Conservation (phyloP, 2,113 vertebrate species). For the Lagopus leucura region DNA sequence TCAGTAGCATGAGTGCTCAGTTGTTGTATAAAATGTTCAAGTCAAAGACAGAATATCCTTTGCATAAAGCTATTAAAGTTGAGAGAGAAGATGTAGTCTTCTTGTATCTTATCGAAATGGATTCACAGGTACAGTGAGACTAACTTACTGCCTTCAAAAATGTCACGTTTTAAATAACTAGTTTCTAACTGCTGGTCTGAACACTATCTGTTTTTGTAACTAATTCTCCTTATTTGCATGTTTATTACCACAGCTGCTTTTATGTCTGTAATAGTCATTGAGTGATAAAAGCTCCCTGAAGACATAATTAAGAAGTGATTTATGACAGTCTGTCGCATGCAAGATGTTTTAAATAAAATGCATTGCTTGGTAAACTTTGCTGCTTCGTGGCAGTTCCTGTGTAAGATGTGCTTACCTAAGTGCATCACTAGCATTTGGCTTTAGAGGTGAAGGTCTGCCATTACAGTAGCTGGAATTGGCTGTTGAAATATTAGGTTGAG, state of each 20-base stretch:
- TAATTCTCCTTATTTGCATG: not conserved
- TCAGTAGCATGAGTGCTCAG: constrained; percentile 97
- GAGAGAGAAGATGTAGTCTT: constrained; percentile 98
- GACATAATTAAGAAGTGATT: not conserved
- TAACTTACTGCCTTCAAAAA: not conserved
- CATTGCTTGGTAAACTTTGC: not conserved
- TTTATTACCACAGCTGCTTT: not conserved
- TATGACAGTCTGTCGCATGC: not conserved
- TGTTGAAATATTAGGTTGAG: not conserved
- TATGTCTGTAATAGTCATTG: not conserved
- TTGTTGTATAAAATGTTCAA: constrained; percentile 99
- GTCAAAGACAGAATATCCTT: constrained; percentile 95
- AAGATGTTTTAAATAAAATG: not conserved
- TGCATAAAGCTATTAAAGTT: constrained; percentile 98
- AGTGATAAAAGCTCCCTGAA: not conserved
- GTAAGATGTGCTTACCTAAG: not conserved
- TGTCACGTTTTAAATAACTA: not conserved
- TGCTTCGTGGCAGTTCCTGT: not conserved
- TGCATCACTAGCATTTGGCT: not conserved
- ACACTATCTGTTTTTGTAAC: not conserved
- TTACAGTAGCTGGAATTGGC: not conserved
- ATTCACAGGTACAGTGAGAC: constrained; percentile 86
- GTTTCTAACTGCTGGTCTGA: not conserved
- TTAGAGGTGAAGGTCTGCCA: not conserved
- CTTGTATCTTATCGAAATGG: constrained; percentile 97